These are phyloP conservation scores for Hydrolagus affinis DNA, from an alignment of 2,113 vertebrate species.

Conservation along the genomic window DNA sequence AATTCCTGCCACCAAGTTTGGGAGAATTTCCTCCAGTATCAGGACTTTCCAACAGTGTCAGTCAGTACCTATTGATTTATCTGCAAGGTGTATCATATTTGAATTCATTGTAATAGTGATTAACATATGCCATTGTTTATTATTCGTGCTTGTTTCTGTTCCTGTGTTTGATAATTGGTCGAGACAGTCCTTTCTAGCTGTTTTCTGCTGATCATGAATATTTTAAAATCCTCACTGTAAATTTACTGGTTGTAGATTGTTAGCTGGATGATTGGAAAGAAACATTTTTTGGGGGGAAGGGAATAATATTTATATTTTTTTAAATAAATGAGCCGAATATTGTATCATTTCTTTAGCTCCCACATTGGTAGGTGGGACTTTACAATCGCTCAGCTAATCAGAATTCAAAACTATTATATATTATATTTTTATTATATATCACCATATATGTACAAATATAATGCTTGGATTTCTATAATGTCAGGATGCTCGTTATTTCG, in stretches of 20 bases:
- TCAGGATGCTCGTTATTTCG: neutral
- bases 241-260: neutral
- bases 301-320: neutral
- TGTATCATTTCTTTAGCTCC: neutral
- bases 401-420: neutral
- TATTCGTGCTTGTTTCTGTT: neutral
- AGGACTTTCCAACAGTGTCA: neutral
- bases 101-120: neutral
- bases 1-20: neutral
- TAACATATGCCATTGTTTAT: neutral
- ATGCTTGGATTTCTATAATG: slow-evolving; percentile 9
- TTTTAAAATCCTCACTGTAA: neutral
- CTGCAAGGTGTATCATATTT: neutral
- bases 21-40: neutral
- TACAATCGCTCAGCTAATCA: slow-evolving; percentile 7
- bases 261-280: neutral
- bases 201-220: neutral
- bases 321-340: neutral
- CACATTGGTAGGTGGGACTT: neutral
- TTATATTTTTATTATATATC: no score
- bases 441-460: neutral
- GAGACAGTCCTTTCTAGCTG: neutral
- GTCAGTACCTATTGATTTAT: neutral
- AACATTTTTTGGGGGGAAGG: neutral
- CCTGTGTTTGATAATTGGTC: neutral